Evolutionary conservation across 1,140 invertebrate genomes (phyloP).

Genomic region (Notospermus geniculatus): DNA sequence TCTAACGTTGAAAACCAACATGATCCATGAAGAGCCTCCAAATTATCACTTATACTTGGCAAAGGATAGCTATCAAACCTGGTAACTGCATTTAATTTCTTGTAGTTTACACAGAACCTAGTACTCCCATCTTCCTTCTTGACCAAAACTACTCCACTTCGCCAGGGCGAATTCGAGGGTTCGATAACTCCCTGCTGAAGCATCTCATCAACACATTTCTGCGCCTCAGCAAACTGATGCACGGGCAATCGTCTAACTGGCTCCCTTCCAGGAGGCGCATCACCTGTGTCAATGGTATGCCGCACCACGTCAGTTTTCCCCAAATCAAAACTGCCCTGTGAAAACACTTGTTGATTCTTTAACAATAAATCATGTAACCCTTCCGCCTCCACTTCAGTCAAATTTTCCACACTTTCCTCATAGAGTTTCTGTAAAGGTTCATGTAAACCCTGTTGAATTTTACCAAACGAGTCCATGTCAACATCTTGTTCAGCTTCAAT

Average conservation of each 20-base stretch:
- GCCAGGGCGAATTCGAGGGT: slow-evolving; percentile 31
- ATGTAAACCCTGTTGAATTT: too few species aligned
- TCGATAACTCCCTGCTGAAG: slow-evolving; percentile 31
- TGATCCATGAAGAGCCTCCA: too few species aligned
- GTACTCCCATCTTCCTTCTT: slow-evolving; percentile 30
- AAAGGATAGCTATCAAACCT: slow-evolving; percentile 29
- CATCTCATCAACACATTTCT: slow-evolving; percentile 11
- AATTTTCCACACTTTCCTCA: too few species aligned
- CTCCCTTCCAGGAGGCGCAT: slow-evolving; percentile 17
- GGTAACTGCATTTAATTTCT: slow-evolving; percentile 32
- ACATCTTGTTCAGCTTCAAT: too few species aligned
- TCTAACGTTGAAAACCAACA: too few species aligned
- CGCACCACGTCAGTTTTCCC: slow-evolving; percentile 14
- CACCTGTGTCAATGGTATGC: slow-evolving; percentile 20
- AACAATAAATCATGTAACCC: too few species aligned
- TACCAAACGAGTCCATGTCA: too few species aligned
- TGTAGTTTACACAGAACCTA: slow-evolving; percentile 36
- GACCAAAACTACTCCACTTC: slow-evolving; percentile 37
- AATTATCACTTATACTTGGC: too few species aligned
- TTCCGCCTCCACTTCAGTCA: too few species aligned
- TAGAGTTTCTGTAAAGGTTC: too few species aligned
- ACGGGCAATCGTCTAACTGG: slow-evolving; percentile 13
- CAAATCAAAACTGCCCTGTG: too few species aligned
- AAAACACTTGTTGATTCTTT: too few species aligned
- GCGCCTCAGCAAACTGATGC: slow-evolving; percentile 8